These are phyloP conservation scores for Nebria salina DNA, from an alignment of 2,888 invertebrate genomes.

Conservation along the genomic window DNA sequence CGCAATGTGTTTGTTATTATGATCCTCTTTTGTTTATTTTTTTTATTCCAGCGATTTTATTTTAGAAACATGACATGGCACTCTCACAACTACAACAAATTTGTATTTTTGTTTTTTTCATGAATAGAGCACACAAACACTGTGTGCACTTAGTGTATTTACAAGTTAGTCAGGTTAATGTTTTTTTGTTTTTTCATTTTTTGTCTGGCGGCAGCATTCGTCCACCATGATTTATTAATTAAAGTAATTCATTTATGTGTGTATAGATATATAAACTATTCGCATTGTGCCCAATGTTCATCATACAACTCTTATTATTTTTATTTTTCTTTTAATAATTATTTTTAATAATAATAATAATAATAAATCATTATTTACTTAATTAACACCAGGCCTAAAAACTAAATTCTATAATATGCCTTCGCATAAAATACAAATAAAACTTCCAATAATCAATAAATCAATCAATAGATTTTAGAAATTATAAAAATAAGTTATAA, in stretches of 20 bases:
- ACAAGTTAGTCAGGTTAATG: conserved; percentile 40
- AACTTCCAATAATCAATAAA: conserved; percentile 16
- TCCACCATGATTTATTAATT: conserved; percentile 13
- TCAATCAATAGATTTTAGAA: conserved; percentile 37
- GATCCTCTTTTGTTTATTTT: neutral
- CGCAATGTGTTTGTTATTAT: neutral
- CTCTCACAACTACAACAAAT: conserved; percentile 47
- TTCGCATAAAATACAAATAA: conserved; percentile 37
- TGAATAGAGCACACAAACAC: conserved; percentile 30
- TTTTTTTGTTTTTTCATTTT: conserved; percentile 14
- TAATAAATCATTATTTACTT: conserved; percentile 38
- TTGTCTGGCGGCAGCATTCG: conserved; percentile 16
- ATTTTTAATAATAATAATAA: neutral
- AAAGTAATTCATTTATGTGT: conserved; percentile 28
- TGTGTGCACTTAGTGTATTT: conserved; percentile 37
- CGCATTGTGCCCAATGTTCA: conserved; percentile 45
- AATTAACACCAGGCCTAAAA: conserved; percentile 44
- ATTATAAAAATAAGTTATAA: conserved; percentile 43
- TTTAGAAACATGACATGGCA: conserved; percentile 47
- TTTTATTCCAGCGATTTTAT: conserved; percentile 45
- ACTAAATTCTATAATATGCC: conserved; percentile 41
- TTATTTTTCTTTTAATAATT: neutral
- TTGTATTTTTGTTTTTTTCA: conserved; percentile 27
- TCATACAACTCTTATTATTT: conserved; percentile 40
- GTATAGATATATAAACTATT: conserved; percentile 45